Conservation (phyloP, 2,113 vertebrate species). For the Gymnogyps californianus region DNA sequence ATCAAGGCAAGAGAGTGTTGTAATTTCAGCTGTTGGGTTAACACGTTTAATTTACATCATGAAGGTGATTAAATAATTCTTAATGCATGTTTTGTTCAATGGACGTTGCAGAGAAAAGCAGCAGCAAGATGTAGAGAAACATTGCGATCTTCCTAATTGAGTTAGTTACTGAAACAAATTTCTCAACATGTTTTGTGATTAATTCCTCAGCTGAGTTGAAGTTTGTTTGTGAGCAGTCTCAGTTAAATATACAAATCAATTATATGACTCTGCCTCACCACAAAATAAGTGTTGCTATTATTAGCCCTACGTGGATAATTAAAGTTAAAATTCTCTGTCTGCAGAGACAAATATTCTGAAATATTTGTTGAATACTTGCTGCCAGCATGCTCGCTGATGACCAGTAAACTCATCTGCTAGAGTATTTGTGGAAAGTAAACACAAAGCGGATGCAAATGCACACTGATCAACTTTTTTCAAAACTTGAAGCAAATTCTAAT, state of each 20-base stretch:
- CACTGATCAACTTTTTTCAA: conserved; percentile 1
- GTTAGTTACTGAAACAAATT: background rate
- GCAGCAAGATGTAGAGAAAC: background rate
- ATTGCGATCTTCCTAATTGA: background rate
- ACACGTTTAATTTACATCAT: background rate
- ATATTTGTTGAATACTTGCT: background rate
- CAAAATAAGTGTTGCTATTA: background rate
- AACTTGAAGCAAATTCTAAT: conserved; percentile 8
- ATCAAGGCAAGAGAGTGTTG: background rate
- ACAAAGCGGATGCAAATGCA: conserved; percentile 29
- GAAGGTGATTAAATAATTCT: background rate
- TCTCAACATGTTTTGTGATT: background rate
- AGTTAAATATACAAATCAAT: background rate
- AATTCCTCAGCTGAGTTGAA: background rate
- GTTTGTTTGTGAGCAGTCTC: background rate
- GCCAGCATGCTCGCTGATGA: background rate
- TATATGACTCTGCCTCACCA: background rate
- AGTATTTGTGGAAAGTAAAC: conserved; percentile 33
- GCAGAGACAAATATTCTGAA: background rate
- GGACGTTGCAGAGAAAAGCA: background rate
- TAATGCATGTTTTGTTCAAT: background rate
- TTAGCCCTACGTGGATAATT: background rate
- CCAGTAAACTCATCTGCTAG: background rate
- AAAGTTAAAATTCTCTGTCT: background rate
- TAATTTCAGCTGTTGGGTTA: background rate